These are phyloP conservation scores for Drepana falcataria DNA, from an alignment of 2,888 invertebrate genomes.

Conservation along the genomic window DNA sequence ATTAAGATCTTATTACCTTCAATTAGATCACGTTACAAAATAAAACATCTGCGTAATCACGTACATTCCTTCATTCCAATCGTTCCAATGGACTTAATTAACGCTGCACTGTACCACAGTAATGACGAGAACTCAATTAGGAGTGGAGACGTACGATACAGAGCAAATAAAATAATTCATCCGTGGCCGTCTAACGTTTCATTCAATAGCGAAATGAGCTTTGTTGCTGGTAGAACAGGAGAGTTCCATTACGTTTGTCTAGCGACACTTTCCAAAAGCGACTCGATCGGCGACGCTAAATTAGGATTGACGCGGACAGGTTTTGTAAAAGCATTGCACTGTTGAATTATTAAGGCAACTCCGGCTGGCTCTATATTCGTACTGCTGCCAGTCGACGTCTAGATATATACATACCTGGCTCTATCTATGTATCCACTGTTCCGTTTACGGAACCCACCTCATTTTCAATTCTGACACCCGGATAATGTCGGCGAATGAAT, in stretches of 20 bases:
- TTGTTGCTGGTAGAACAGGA: slow-evolving; percentile 47
- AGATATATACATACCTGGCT: slow-evolving; percentile 33
- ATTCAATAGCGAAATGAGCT: slow-evolving; percentile 27
- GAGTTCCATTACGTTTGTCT: slow-evolving; percentile 73
- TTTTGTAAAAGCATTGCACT: slow-evolving; percentile 79
- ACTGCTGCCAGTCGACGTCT: slow-evolving; percentile 49
- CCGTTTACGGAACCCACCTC: slow-evolving; percentile 61
- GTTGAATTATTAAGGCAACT: slow-evolving; percentile 77
- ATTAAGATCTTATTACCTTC: neutral
- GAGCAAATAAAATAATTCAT: slow-evolving; percentile 11
- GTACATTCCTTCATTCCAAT: neutral
- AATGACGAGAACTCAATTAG: neutral
- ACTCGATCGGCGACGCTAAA: slow-evolving; percentile 69
- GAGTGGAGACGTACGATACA: neutral
- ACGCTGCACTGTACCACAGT: neutral
- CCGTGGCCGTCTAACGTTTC: slow-evolving; percentile 16
- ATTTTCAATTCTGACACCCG: slow-evolving; percentile 74
- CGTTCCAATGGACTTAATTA: neutral
- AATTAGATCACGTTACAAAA: neutral
- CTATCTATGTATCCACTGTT: slow-evolving; percentile 41
- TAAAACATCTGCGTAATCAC: neutral
- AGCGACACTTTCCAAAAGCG: slow-evolving; percentile 72
- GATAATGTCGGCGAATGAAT: slow-evolving; percentile 60
- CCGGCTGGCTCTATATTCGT: slow-evolving; percentile 70
- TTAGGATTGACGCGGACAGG: slow-evolving; percentile 77